Base-by-base conservation (phyloP, 1,140 invertebrate genomes). In the Drosophila nasuta region DNA sequence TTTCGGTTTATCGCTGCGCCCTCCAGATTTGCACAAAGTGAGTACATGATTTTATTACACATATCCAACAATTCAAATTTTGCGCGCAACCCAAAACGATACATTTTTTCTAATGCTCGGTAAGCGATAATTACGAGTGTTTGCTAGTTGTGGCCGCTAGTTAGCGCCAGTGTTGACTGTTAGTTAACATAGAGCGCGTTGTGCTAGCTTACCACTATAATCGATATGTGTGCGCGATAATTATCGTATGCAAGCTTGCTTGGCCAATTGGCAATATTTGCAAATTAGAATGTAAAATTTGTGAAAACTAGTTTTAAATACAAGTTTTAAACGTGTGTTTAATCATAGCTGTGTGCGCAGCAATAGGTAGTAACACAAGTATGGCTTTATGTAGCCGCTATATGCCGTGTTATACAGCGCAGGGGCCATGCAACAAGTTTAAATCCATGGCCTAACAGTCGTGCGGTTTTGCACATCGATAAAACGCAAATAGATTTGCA, bases 1-100 rank as follows among this genome's bases (percentile, higher is more conserved):
- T 91, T 7, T 92, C 91, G 0, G 91, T 92, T 11, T 92, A 92
- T 49, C 79, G 91, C 20, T 92, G 91, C 33, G 91, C 91, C 33
- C 58, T 91, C 8, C 83, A 92, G 52, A 82, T 91, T 10, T 92
- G 91, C 63, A 81, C 90, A 38, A 92, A 85, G 91, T 92, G 43
- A 91, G 91, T 92, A 62, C n/a, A 38, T 5, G 0, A 13, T 43
- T 67, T n/a, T 1, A 2, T 48, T 58, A 64, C 52, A 2, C 48
- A 58, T 43, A 38, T 45, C 0, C 6, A 28, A 46, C 45, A n/a
- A 13, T 52, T 30, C 15, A 20, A 48, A 57, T 11, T 41, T 20
- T 57, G 13, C 54, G 35, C n/a, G 17, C 30, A 28, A 49, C 8
- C 30, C 17, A 8, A 5, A 5, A 17, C 54, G 54, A 54, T 66